Evolutionary conservation across 2,113 vertebrate species (phyloP).

Genomic region (Pleuronectes platessa): DNA sequence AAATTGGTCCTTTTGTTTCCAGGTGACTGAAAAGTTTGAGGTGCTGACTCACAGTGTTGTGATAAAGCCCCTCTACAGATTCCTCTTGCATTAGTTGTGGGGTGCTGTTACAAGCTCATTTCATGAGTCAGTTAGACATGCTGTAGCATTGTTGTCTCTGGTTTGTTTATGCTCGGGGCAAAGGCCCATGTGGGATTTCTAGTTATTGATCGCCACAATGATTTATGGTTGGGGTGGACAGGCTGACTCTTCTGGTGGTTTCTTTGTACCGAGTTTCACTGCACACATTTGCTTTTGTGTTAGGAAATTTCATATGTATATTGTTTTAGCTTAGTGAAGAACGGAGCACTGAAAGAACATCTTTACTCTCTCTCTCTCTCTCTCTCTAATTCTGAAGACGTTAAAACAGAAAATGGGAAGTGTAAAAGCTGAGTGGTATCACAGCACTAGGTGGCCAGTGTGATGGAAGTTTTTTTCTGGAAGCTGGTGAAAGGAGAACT

Average conservation of each 20-base stretch:
- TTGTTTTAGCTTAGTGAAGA: conserved; percentile 9
- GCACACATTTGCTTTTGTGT: conserved; percentile 23
- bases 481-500: too few species aligned
- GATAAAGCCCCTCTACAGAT: neutral
- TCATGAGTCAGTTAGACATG: conserved; percentile 11
- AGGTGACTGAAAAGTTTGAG: neutral
- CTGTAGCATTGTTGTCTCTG: neutral
- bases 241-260: conserved; percentile 1
- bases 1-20: neutral
- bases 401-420: too few species aligned
- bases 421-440: too few species aligned
- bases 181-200: conserved; percentile 21
- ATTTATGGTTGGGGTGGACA: conserved; percentile 40
- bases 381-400: too few species aligned
- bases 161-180: conserved; percentile 33
- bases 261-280: neutral
- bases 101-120: conserved; percentile 8
- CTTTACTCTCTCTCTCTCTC: too few species aligned
- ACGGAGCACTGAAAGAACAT: neutral
- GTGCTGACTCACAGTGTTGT: neutral
- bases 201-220: conserved; percentile 35
- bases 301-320: conserved; percentile 1
- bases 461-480: too few species aligned
- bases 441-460: too few species aligned
- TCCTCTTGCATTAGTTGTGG: conserved; percentile 6